Evolutionary conservation across 2,113 vertebrate genomes (phyloP), one percentile per base, ranked within the genome.

Genomic region (Gasterosteus nipponicus): DNA sequence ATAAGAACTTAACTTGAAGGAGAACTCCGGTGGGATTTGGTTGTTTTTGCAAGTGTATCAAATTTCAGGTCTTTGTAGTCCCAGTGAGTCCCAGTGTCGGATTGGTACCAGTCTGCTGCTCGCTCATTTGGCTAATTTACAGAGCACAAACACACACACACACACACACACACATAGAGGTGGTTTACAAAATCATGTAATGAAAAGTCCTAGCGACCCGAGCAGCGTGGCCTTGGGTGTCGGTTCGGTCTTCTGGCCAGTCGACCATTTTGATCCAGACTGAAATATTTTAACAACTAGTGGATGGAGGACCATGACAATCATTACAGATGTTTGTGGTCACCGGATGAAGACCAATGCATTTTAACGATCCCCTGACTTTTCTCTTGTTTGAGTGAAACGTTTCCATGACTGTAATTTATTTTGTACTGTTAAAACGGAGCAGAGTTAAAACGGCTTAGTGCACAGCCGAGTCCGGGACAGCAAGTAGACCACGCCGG

Each of bases 21-120:
- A 78, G 56, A 81, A 72, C 72, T 86, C 80, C 78, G 53, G 60
- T 66, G 77, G 77, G 80, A 82, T 77, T 84, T 67, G 61, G n/a
- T 44, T 77, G 59, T 75, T 89, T 87, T 86, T 85, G 10, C 62
- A 81, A 67, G 49, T 79, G 44, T 77, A 78, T 82, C 66, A 86
- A 42, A 82, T 87, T 78, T 80, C 67, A 84, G 62, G 35, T 60
- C 66, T 84, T 83, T 88, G 82, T 80, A 73, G 81, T 86, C 53
- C 77, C 64, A 65, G 46, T 68, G 63, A 75, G 74, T 84, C 82
- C 74, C 71, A 61, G 82, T 78, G 71, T 86, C n/a, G 7, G 61
- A 83, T 82, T 69, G 67, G 56, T 75, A 82, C 53, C 58, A 66
- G 79, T 82, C 62, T 81, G 39, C 68, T 62, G 64, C 46, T 54